These are phyloP conservation scores for Glaucidium brasilianum DNA, from an alignment of 2,113 vertebrate species.

Conservation along the genomic window DNA sequence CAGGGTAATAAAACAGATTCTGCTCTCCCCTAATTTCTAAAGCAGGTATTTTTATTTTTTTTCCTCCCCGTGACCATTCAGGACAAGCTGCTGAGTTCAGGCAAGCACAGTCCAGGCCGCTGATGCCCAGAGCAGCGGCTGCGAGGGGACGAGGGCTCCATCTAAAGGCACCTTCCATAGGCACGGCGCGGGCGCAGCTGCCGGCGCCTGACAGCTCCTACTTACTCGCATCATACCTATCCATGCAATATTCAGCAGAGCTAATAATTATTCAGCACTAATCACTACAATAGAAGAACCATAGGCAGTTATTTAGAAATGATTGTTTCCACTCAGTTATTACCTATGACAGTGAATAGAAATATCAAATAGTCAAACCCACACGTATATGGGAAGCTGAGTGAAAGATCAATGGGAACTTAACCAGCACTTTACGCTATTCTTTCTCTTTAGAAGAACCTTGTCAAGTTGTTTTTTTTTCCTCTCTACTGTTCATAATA, in stretches of 20 bases:
- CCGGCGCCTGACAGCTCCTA: neutral
- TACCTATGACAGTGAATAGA: slow-evolving; percentile 61
- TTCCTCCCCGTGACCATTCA: rapidly evolving
- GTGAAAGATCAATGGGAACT: slow-evolving; percentile 64
- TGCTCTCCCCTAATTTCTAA: neutral
- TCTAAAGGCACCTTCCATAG: slow-evolving; percentile 17
- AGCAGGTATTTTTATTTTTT: neutral
- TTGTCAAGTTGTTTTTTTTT: slow-evolving; percentile 44
- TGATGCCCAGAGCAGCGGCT: neutral
- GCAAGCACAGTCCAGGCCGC: neutral
- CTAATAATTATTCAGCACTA: slow-evolving; percentile 71
- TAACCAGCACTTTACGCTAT: slow-evolving; percentile 58
- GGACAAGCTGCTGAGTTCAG: neutral
- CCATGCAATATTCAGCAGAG: neutral
- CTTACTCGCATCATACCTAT: neutral
- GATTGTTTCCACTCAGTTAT: slow-evolving; percentile 68
- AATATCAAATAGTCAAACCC: slow-evolving; percentile 56
- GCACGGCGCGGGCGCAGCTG: neutral
- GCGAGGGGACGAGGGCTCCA: slow-evolving; percentile 39
- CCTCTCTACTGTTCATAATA: slow-evolving; percentile 26
- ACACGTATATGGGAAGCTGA: slow-evolving; percentile 34
- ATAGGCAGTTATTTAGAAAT: slow-evolving; percentile 69
- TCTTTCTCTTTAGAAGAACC: slow-evolving; percentile 45
- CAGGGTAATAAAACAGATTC: rapidly evolving
- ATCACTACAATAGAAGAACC: slow-evolving; percentile 67